Percentiles rank a stretch among this genome's conserved stretches.
These are phyloP conservation scores for Bombus pascuorum DNA, from an alignment of 1,140 invertebrate genomes.

Conservation along the genomic window DNA sequence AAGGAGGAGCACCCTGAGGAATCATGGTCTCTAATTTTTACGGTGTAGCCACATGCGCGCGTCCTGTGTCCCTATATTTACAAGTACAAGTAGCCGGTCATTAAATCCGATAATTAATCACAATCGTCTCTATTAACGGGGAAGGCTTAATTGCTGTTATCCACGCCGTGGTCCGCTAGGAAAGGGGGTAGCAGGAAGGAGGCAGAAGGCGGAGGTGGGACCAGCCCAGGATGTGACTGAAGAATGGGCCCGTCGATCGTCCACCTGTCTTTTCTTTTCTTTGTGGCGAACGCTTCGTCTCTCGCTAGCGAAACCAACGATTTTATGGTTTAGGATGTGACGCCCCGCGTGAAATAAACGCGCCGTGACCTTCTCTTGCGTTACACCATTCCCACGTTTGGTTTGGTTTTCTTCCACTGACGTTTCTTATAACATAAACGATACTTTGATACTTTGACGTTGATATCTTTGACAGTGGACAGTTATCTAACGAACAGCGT, in stretches of 20 bases:
- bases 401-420: not conserved
- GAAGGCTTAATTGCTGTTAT: slow-evolving; percentile 81
- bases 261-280: slow-evolving; percentile 57
- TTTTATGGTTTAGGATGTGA: slow-evolving; percentile 50
- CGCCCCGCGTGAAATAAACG: not conserved
- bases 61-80: slow-evolving; percentile 75
- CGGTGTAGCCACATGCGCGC: slow-evolving; percentile 76
- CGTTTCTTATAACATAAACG: not conserved
- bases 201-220: slow-evolving; percentile 44
- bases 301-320: slow-evolving; percentile 52
- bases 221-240: slow-evolving; percentile 63
- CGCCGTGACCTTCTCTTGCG: no score
- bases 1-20: slow-evolving; percentile 61
- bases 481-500: not conserved
- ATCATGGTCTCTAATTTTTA: slow-evolving; percentile 82
- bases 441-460: not conserved
- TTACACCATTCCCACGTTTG: slow-evolving; percentile 5
- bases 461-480: not conserved
- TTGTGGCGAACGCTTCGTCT: slow-evolving; percentile 49
- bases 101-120: slow-evolving; percentile 83
- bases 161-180: slow-evolving; percentile 73
- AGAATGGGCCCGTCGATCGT: slow-evolving; percentile 67
- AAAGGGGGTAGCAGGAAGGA: slow-evolving; percentile 32
- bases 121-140: slow-evolving; percentile 82
- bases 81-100: slow-evolving; percentile 78